Conservation (phyloP, 2,888 invertebrate species). For the Catotricha subobsoleta region DNA sequence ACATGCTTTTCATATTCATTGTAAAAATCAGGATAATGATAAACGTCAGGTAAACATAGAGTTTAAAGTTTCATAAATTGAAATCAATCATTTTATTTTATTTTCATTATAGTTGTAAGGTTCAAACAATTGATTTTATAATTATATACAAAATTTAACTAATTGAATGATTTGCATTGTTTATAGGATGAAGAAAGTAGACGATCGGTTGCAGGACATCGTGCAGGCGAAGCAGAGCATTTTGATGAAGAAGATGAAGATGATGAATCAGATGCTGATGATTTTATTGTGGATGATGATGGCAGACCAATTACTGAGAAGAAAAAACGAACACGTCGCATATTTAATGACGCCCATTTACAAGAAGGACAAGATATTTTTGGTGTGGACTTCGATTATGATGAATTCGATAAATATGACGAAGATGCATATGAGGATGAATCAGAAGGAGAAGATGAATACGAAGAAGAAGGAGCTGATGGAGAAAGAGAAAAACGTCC, state of each 20-base stretch:
- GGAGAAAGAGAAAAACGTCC: slow-evolving; percentile 42
- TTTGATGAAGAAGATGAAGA: slow-evolving; percentile 65
- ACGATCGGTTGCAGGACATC: slow-evolving; percentile 39
- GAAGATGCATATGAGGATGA: slow-evolving; percentile 71
- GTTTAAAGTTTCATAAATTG: too few species aligned
- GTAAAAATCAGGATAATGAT: too few species aligned
- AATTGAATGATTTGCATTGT: not conserved
- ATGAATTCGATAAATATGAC: slow-evolving; percentile 73
- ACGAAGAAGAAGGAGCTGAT: slow-evolving; percentile 60
- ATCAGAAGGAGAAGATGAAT: slow-evolving; percentile 56
- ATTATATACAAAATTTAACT: too few species aligned
- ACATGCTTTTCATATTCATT: too few species aligned
- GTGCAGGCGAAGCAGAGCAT: slow-evolving; percentile 43
- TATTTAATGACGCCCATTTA: slow-evolving; percentile 74
- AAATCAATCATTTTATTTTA: too few species aligned
- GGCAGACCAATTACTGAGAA: slow-evolving; percentile 71
- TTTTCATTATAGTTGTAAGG: too few species aligned
- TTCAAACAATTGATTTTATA: too few species aligned
- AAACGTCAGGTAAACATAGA: too few species aligned
- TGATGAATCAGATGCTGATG: slow-evolving; percentile 76
- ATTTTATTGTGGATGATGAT: slow-evolving; percentile 95
- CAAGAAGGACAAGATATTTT: slow-evolving; percentile 99
- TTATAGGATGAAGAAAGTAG: slow-evolving; percentile 53
- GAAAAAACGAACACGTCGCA: slow-evolving; percentile 58
- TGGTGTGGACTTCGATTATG: slow-evolving; percentile 96